Conservation (phyloP, 2,888 invertebrate species). For the Orchesellides sinensis region DNA sequence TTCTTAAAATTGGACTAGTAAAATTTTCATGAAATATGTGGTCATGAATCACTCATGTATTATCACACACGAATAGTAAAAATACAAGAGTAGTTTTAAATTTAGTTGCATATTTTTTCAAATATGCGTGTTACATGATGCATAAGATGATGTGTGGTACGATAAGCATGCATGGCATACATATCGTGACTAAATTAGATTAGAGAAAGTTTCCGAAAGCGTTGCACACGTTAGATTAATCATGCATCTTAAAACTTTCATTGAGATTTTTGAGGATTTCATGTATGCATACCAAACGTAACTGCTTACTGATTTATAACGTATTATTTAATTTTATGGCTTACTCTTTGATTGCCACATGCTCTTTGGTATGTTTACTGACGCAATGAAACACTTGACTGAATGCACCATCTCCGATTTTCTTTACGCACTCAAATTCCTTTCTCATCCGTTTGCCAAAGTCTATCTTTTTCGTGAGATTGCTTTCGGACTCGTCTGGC, state of each 20-base stretch:
- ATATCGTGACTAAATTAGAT: too few relatives aligned
- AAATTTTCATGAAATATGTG: conserved; percentile 17
- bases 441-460: conserved; percentile 65
- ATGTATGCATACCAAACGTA: background rate
- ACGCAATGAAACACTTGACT: conserved; percentile 78
- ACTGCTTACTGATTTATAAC: background rate
- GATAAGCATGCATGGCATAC: too few relatives aligned
- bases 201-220: too few relatives aligned
- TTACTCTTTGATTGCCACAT: conserved; percentile 78
- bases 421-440: conserved; percentile 75
- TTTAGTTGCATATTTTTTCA: too few relatives aligned
- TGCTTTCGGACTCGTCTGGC: background rate
- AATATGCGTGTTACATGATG: too few relatives aligned
- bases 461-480: background rate
- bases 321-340: conserved; percentile 7
- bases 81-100: too few relatives aligned
- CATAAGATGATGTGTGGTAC: too few relatives aligned
- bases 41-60: background rate
- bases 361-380: conserved; percentile 77
- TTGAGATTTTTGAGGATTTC: too few relatives aligned
- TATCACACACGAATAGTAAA: too few relatives aligned
- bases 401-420: conserved; percentile 79
- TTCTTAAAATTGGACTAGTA: conserved; percentile 13
- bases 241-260: too few relatives aligned
- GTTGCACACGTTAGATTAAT: too few relatives aligned